These are phyloP conservation scores for Trogon melanurus DNA, from an alignment of 2,113 vertebrate species.

Conservation along the genomic window DNA sequence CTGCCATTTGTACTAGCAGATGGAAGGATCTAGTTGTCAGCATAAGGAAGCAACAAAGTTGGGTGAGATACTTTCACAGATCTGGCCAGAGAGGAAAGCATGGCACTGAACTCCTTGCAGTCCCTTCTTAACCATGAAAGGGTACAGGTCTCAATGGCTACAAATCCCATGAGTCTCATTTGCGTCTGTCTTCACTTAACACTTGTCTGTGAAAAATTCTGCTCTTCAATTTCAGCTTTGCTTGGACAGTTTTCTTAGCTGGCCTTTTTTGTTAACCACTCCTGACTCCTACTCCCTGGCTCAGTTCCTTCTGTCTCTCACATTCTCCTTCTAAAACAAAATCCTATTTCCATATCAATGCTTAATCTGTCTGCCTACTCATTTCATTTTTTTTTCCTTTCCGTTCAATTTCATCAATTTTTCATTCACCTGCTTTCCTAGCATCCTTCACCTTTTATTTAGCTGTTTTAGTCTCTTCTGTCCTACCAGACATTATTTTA, in stretches of 20 bases:
- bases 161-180: background rate
- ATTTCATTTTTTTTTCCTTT: background rate
- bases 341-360: background rate
- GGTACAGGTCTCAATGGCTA: background rate
- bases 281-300: background rate
- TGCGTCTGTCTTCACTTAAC: background rate
- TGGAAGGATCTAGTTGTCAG: background rate
- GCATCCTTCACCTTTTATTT: background rate
- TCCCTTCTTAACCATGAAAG: background rate
- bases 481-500: background rate
- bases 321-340: background rate
- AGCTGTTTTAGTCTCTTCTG: rapidly evolving
- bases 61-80: background rate
- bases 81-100: background rate
- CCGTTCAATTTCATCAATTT: background rate
- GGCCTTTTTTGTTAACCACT: background rate
- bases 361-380: background rate
- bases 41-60: background rate
- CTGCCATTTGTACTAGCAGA: background rate
- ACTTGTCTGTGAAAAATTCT: background rate
- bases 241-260: background rate
- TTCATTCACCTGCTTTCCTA: background rate
- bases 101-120: rapidly evolving
- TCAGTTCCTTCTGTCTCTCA: background rate
- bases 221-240: background rate